Conservation (phyloP, 2,888 invertebrate species). For the Apantesis nais region DNA sequence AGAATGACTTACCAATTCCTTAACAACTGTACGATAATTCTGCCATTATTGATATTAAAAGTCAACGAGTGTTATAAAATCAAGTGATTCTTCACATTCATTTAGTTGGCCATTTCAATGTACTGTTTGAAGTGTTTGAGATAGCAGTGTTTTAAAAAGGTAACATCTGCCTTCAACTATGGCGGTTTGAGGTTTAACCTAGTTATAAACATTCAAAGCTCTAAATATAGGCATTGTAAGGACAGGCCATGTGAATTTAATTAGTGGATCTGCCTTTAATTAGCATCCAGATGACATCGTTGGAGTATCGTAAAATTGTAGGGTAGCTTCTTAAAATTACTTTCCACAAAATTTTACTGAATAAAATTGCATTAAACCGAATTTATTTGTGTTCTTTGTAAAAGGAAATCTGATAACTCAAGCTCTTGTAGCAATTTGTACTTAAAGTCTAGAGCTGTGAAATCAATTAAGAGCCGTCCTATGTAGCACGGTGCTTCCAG, state of each 20-base stretch:
- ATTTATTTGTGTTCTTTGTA: constrained; percentile 1
- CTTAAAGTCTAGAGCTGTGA: constrained; percentile 30
- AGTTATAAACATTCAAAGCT: constrained; percentile 35
- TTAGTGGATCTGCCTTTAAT: constrained; percentile 46
- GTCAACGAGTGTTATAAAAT: constrained; percentile 7
- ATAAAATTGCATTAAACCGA: not conserved
- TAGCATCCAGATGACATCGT: constrained; percentile 35
- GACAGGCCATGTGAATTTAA: constrained; percentile 27
- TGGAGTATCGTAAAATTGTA: too few species aligned
- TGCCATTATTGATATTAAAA: constrained; percentile 4
- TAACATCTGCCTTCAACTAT: constrained; percentile 38
- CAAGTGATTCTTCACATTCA: constrained; percentile 16
- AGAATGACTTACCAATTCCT: not conserved
- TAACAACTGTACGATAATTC: not conserved
- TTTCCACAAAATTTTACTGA: not conserved
- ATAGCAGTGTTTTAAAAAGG: constrained; percentile 33
- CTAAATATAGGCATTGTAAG: constrained; percentile 37
- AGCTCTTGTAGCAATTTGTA: constrained; percentile 15
- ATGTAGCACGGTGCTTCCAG: constrained; percentile 42
- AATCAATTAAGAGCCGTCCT: constrained; percentile 50
- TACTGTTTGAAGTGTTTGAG: constrained; percentile 25
- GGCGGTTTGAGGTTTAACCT: constrained; percentile 31
- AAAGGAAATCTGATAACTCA: not conserved
- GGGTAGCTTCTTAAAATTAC: not conserved
- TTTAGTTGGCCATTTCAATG: constrained; percentile 33